phyloP scores from a whole-genome alignment of 2,888 invertebrate species.

The Mythimna lalbum region DNA sequence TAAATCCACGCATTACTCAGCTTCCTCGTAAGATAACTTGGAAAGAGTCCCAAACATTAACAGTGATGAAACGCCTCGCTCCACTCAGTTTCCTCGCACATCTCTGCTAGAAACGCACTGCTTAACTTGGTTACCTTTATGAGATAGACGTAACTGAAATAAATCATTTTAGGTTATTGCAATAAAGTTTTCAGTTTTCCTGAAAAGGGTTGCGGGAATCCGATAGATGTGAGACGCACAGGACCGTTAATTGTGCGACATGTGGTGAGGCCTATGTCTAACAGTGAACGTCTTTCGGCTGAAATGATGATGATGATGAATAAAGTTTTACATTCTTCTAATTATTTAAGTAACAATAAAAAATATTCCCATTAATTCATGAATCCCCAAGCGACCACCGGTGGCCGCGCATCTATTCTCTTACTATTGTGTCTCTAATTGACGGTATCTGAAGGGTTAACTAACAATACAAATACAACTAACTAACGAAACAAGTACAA shows the following conservation, averaged over 20 bases:
- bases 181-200: conserved; percentile 1
- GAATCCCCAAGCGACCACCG: too few relatives aligned
- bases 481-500: not conserved
- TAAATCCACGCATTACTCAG: too few relatives aligned
- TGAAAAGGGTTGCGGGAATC: too few relatives aligned
- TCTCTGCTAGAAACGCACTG: not conserved
- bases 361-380: not conserved
- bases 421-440: too few relatives aligned
- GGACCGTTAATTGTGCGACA: too few relatives aligned
- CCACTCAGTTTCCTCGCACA: not conserved
- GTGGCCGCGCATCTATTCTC: too few relatives aligned
- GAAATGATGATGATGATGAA: too few relatives aligned
- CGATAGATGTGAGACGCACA: too few relatives aligned
- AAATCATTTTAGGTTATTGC: not conserved
- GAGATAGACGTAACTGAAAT: conserved; percentile 6
- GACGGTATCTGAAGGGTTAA: too few relatives aligned
- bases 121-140: conserved; percentile 11
- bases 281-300: too few relatives aligned
- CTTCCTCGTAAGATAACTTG: not conserved
- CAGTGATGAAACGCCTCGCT: not conserved
- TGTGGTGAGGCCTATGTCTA: too few relatives aligned
- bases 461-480: conserved; percentile 16
- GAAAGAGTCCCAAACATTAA: not conserved
- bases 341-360: conserved; percentile 19
- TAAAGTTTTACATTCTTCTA: not conserved